Conservation (phyloP, 1,140 invertebrate species). For the Aphaenogaster floridana region DNA sequence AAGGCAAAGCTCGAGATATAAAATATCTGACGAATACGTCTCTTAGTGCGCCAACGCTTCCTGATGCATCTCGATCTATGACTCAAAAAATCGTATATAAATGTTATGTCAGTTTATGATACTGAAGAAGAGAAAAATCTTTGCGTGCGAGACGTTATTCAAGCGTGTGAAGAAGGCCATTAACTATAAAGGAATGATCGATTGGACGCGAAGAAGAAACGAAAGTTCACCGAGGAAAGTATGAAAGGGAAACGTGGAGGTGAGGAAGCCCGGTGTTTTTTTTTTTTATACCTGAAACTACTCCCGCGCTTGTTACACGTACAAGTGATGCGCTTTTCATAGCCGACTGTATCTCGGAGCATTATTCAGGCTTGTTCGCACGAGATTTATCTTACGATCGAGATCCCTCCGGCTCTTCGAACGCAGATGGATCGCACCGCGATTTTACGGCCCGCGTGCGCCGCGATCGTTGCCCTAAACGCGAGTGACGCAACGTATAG, state of each 20-base stretch:
- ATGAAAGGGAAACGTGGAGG: constrained; percentile 6
- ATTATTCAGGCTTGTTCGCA: constrained; percentile 15
- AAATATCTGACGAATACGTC: background rate
- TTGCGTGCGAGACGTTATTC: background rate
- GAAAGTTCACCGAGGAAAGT: constrained; percentile 32
- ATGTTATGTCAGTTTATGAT: background rate
- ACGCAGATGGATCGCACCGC: background rate
- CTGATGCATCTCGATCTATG: background rate
- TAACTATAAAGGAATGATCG: constrained; percentile 21
- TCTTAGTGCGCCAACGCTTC: background rate
- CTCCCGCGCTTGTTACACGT: background rate
- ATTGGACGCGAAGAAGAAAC: constrained; percentile 34
- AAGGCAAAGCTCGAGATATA: background rate
- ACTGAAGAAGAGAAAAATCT: constrained; percentile 1
- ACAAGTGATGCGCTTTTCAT: background rate
- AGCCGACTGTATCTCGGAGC: background rate
- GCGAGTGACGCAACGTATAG: constrained; percentile 28
- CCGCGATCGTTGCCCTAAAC: constrained; percentile 34
- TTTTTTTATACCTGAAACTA: background rate
- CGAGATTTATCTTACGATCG: constrained; percentile 2
- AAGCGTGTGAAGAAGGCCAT: background rate
- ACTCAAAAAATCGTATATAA: background rate
- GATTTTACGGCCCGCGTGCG: background rate
- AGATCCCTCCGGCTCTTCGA: background rate
- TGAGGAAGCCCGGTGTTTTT: constrained; percentile 7